A percentile compares a stretch with the other conserved stretches of the same genome.
Evolutionary conservation across 2,113 vertebrate species (phyloP).

Genomic region (Psittacula cyanocephala): DNA sequence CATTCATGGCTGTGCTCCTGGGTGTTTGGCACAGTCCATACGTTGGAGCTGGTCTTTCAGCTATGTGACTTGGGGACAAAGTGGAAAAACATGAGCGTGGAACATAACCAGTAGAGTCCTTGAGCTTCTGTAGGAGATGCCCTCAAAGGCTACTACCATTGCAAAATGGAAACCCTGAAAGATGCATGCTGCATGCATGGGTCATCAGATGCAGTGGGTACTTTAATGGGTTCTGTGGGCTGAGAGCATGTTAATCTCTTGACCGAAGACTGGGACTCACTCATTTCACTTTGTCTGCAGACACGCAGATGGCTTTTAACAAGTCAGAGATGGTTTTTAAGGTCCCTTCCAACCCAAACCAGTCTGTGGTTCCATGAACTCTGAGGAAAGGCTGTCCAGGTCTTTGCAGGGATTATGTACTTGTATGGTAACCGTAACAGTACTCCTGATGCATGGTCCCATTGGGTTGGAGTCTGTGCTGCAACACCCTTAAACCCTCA

Average conservation of each 20-base stretch:
- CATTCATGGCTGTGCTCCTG: fast-evolving
- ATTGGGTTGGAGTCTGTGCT: no score
- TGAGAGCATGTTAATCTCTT: fast-evolving
- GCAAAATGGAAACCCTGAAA: neutral
- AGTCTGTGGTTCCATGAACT: neutral
- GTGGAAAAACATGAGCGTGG: fast-evolving
- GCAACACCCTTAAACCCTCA: fast-evolving
- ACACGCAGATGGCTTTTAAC: neutral
- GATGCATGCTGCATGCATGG: fast-evolving
- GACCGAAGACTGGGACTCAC: no score
- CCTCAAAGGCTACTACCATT: neutral
- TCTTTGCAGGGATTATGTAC: fast-evolving
- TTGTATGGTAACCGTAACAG: neutral
- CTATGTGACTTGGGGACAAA: fast-evolving
- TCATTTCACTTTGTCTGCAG: neutral
- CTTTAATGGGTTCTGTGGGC: neutral
- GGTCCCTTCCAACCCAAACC: neutral
- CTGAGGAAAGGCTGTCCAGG: neutral
- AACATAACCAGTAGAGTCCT: neutral
- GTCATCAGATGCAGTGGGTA: neutral
- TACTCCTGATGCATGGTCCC: neutral
- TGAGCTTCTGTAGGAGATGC: neutral
- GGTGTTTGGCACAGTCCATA: fast-evolving
- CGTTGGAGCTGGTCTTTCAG: neutral
- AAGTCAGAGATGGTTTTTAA: neutral